A percentile compares a stretch with the other conserved stretches of the same genome.
phyloP scores from a whole-genome alignment of 2,888 invertebrate genomes.

The Ecdyonurus torrentis region DNA sequence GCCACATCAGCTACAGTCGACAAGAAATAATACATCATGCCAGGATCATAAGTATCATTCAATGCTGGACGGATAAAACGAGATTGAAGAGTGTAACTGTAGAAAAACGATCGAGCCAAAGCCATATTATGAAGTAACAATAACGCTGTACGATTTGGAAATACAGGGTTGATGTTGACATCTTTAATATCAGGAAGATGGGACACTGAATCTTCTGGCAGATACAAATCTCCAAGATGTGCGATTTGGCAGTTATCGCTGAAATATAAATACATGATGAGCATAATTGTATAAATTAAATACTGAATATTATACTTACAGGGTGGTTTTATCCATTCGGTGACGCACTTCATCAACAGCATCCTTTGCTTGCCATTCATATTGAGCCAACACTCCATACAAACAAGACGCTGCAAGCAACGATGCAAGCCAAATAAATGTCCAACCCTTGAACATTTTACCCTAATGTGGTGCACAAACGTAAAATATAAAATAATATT shows the following conservation, averaged over 20 bases:
- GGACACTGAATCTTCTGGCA: conserved; percentile 71
- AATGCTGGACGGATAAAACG: conserved; percentile 78
- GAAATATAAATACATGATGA: background rate
- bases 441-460: background rate
- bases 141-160: conserved; percentile 84
- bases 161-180: conserved; percentile 83
- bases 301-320: conserved; percentile 15
- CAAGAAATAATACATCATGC: conserved; percentile 94
- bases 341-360: conserved; percentile 75
- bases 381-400: conserved; percentile 58
- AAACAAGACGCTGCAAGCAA: background rate
- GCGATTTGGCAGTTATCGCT: conserved; percentile 81
- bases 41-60: conserved; percentile 88
- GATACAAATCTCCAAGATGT: conserved; percentile 63
- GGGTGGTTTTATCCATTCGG: conserved; percentile 64
- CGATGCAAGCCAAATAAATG: background rate
- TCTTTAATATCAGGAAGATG: conserved; percentile 88
- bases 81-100: conserved; percentile 85
- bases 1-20: conserved; percentile 92
- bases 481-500: background rate
- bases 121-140: conserved; percentile 93
- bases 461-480: background rate
- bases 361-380: conserved; percentile 84
- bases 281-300: background rate
- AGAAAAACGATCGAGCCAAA: conserved; percentile 87